These are phyloP conservation scores for Cosmopolites sordidus DNA, from an alignment of 2,888 invertebrate species.

Conservation along the genomic window DNA sequence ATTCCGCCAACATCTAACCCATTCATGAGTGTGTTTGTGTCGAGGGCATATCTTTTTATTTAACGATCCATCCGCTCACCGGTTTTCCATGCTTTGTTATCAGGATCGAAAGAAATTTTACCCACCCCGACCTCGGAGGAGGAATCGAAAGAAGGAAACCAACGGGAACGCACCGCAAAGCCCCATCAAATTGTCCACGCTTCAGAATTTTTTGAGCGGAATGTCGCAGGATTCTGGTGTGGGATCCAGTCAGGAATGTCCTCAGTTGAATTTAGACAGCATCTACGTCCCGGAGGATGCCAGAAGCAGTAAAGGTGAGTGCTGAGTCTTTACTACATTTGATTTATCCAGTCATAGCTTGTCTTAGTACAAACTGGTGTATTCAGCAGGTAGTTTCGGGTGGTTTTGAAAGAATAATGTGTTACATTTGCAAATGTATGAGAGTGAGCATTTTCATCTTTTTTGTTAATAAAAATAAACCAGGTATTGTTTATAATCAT, in stretches of 20 bases:
- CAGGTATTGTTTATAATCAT: too few species aligned
- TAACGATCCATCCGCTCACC: not conserved
- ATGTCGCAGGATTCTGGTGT: conserved; percentile 46
- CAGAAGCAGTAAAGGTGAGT: conserved; percentile 12
- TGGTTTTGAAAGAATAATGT: too few species aligned
- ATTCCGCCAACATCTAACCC: not conserved
- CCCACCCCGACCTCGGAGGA: conserved; percentile 59
- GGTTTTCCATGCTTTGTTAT: conserved; percentile 27
- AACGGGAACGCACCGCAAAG: conserved; percentile 17
- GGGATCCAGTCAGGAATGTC: conserved; percentile 45
- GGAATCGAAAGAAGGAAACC: conserved; percentile 27
- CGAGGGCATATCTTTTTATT: not conserved
- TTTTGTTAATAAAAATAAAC: too few species aligned
- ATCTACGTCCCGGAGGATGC: conserved; percentile 42
- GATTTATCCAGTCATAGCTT: too few species aligned
- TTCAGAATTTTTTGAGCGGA: conserved; percentile 40
- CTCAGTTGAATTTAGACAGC: conserved; percentile 39
- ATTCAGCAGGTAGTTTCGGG: too few species aligned
- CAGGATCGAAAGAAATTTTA: conserved; percentile 66
- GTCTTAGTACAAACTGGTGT: too few species aligned
- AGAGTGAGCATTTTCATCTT: too few species aligned
- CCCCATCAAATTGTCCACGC: conserved; percentile 44
- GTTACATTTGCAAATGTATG: too few species aligned
- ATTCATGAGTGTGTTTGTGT: not conserved
- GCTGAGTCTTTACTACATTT: too few species aligned